Percentiles rank a stretch among this genome's conserved stretches.
phyloP scores from a whole-genome alignment of 2,113 vertebrate species.

The Corythaeola cristata region DNA sequence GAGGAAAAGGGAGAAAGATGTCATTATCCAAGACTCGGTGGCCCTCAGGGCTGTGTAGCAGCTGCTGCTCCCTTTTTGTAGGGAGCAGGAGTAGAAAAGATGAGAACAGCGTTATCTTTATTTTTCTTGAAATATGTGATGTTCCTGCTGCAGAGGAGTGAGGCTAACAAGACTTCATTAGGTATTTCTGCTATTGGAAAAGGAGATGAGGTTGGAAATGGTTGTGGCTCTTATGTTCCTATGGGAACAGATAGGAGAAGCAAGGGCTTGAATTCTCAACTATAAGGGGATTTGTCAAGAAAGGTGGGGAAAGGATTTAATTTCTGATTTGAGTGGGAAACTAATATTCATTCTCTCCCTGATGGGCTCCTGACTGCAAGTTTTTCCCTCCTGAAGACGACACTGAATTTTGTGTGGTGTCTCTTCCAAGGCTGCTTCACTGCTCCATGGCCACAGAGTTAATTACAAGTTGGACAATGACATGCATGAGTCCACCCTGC shows the following conservation, averaged over 20 bases:
- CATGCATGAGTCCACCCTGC: neutral
- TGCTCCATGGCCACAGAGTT: neutral
- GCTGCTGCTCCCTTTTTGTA: neutral
- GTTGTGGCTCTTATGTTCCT: neutral
- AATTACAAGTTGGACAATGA: neutral
- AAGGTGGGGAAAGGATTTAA: neutral
- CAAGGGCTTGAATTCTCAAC: neutral
- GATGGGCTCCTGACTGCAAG: neutral
- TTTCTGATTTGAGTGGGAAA: neutral
- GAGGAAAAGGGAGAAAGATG: neutral
- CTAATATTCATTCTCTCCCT: neutral
- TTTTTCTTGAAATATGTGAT: neutral
- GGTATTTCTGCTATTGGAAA: neutral
- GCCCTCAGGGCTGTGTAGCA: neutral
- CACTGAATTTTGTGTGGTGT: neutral
- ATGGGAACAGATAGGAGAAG: constrained; percentile 19
- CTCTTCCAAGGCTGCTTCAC: neutral
- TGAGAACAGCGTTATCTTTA: neutral
- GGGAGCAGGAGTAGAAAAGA: neutral
- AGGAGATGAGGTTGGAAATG: neutral
- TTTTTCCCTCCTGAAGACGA: neutral
- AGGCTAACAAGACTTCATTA: neutral
- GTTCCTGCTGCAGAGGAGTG: neutral
- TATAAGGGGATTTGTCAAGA: neutral
- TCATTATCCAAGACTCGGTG: neutral